Evolutionary conservation across 2,113 vertebrate genomes (phyloP), one percentile per base, ranked within the genome.

Genomic region (Grammomys surdaster): DNA sequence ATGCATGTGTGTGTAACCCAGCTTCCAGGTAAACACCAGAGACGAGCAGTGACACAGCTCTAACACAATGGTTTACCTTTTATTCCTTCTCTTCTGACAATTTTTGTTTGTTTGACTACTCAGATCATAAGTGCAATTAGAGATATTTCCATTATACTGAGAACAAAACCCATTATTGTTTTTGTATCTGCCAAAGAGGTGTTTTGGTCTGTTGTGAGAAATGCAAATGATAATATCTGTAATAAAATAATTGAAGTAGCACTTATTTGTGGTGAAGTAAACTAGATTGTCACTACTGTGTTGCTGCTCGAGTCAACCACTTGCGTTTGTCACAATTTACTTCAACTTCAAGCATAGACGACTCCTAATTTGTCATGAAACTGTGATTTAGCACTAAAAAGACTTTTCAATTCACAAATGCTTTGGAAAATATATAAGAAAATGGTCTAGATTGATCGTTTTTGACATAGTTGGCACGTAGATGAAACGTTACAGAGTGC

Each of bases 291-390:
- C 48, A 20, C 67, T 46, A 14, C 19, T 86, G 72, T 86, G 16
- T 8, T 78, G 11, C 48, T 58, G 19, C 9, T 65, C 46, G 1
- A 12, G 13, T 90, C 9, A 76, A 81, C 75, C 43, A 56, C 20
- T 86, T 31, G 17, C 26, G 4, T 67, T 87, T 63, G 17, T 43
- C 28, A 88, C 14, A 43, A 33, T 88, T 63, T 85, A 67, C 16
- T 90, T 82, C 12, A 11, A 51, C 72, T 80, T 26, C 1, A 76
- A 88, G 13, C 13, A 43, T 5, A 33, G 19, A 26, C 0, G 36
- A 33, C 12, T 75, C 31, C 81, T 76, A 90, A 90, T 82, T 94
- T 95, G 5, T 77, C 16, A 84, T 36, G 40, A 90, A 70, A 54
- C 58, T 77, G 17, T 58, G 75, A 43, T 78, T 70, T 51, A 87